Conservation (phyloP, 2,888 invertebrate genomes). For the Dyspetes luteomarginatus region DNA sequence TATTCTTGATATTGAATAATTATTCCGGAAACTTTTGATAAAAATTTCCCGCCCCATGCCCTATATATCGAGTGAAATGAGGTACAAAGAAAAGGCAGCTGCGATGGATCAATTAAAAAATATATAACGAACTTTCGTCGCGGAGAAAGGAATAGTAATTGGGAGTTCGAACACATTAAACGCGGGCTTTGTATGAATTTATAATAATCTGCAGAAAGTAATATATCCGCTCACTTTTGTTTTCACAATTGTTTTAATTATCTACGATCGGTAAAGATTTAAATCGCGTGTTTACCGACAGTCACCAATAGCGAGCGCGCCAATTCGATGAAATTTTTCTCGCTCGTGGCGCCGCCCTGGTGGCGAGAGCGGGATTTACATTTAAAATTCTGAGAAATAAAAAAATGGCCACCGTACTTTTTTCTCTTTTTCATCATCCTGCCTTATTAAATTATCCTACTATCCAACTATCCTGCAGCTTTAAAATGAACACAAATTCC, state of each 20-base stretch:
- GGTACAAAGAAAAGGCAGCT: background rate
- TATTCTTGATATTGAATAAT: background rate
- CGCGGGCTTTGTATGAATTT: background rate
- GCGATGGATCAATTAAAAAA: background rate
- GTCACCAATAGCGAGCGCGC: background rate
- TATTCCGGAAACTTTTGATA: background rate
- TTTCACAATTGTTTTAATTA: no score
- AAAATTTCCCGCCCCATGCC: background rate
- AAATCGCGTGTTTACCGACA: background rate
- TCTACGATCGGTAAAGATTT: background rate
- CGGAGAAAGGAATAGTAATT: background rate
- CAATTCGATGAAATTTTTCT: background rate
- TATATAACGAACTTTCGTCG: background rate
- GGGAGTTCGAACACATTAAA: background rate
- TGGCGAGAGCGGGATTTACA: background rate
- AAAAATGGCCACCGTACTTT: background rate
- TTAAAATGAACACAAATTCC: background rate
- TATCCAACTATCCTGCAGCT: background rate
- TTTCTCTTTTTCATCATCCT: background rate
- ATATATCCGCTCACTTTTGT: no score
- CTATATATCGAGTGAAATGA: background rate
- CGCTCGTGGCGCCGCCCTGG: background rate
- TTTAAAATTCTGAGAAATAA: background rate
- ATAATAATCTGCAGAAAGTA: conserved; percentile 33
- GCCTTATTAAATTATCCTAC: background rate